Percentiles rank a stretch among this genome's conserved stretches.
Conservation (phyloP, 2,113 vertebrate genomes). For the Etheostoma cragini region DNA sequence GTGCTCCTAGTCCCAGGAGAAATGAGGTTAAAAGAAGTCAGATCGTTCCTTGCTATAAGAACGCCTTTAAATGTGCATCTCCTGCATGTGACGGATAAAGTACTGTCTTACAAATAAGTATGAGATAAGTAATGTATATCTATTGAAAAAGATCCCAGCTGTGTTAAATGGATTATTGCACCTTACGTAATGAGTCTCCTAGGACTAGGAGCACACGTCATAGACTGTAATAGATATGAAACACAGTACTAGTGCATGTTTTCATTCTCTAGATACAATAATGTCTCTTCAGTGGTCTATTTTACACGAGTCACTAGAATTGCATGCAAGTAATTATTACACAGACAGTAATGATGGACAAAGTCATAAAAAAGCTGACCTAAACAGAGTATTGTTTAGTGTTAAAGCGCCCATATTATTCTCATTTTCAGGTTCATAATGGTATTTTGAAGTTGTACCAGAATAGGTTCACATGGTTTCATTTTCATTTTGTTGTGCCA, state of each 20-base stretch:
- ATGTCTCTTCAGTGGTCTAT: background rate
- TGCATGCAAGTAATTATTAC: slow-evolving; percentile 2
- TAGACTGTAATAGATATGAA: background rate
- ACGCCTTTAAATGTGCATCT: background rate
- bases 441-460: too few relatives aligned
- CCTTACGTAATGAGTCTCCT: slow-evolving; percentile 36
- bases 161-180: slow-evolving; percentile 4
- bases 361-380: slow-evolving; percentile 28
- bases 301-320: background rate
- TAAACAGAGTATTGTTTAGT: slow-evolving; percentile 17
- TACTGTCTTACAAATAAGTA: background rate
- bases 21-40: background rate
- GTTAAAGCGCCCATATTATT: background rate
- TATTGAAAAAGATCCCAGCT: slow-evolving; percentile 16
- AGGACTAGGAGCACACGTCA: slow-evolving; percentile 5
- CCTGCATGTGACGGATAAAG: background rate
- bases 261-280: background rate
- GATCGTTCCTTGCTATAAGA: background rate
- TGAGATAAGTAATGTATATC: slow-evolving; percentile 16
- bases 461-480: too few relatives aligned
- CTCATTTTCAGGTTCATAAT: too few relatives aligned
- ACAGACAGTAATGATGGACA: background rate
- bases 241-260: background rate
- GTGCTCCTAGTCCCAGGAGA: background rate
- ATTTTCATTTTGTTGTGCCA: too few relatives aligned